phyloP scores from a whole-genome alignment of 2,888 invertebrate species.

The Drepanosiphum platanoidis region DNA sequence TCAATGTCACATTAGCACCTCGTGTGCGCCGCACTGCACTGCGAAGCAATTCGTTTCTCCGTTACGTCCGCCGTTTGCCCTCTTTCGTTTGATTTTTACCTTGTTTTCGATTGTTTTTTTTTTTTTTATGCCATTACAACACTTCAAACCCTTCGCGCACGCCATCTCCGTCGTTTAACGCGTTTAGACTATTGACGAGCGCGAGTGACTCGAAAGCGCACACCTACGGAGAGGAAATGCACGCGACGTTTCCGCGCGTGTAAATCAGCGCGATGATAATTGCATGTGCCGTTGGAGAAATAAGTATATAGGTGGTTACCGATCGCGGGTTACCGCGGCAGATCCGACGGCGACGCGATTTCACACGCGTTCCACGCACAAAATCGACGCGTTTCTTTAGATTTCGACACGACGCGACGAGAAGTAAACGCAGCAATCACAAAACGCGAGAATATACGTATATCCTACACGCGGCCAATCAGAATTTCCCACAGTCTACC shows the following conservation, averaged over 20 bases:
- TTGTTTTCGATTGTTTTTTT: not conserved
- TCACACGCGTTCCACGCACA: not conserved
- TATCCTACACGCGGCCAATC: not conserved
- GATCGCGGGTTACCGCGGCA: too few species aligned
- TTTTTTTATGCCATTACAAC: not conserved
- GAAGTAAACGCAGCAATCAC: too few species aligned
- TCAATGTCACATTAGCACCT: constrained; percentile 58
- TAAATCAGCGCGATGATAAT: too few species aligned
- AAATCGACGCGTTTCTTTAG: not conserved
- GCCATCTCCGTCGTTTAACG: not conserved
- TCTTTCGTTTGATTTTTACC: not conserved
- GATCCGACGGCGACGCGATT: too few species aligned
- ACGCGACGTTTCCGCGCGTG: too few species aligned
- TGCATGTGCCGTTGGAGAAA: too few species aligned
- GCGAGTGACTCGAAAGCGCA: too few species aligned
- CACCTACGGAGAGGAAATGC: too few species aligned
- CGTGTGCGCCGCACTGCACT: not conserved
- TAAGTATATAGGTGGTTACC: too few species aligned
- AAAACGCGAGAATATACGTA: too few species aligned
- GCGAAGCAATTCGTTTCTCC: not conserved
- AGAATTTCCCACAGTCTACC: not conserved
- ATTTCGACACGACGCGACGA: not conserved
- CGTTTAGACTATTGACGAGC: too few species aligned
- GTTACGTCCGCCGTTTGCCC: not conserved
- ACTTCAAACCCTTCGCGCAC: not conserved